Conservation (phyloP, 2,113 vertebrate genomes). For the Archilochus colubris region DNA sequence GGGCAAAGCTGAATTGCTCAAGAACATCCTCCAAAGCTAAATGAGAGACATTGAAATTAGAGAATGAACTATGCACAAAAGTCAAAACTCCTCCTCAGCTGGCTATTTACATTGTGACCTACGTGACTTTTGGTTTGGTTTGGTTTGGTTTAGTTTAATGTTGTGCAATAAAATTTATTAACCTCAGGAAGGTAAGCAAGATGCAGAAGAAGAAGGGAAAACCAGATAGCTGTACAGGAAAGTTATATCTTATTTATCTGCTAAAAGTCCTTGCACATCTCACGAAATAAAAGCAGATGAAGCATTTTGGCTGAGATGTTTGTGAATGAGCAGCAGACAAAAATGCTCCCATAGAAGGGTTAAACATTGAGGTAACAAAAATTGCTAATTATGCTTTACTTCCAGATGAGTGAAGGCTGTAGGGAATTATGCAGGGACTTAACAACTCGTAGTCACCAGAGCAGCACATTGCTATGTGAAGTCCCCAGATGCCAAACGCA, state of each 20-base stretch:
- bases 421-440: slow-evolving; percentile 2
- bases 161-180: background rate
- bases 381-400: slow-evolving; percentile 38
- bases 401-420: slow-evolving; percentile 35
- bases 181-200: background rate
- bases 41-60: background rate
- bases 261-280: background rate
- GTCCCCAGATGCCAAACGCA: background rate
- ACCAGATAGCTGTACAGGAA: background rate
- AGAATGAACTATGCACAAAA: background rate
- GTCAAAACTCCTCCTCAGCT: background rate
- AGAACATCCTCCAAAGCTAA: background rate
- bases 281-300: background rate
- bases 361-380: slow-evolving; percentile 17
- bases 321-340: background rate
- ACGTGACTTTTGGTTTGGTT: background rate
- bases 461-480: background rate
- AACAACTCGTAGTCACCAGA: background rate
- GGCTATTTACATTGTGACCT: background rate
- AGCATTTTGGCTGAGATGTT: background rate
- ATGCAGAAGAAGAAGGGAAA: background rate
- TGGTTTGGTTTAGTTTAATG: background rate
- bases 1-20: background rate
- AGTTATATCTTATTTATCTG: background rate
- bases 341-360: background rate